Evolutionary conservation across 2,888 invertebrate species (phyloP).

Genomic region (Tetheella fluctuosa): DNA sequence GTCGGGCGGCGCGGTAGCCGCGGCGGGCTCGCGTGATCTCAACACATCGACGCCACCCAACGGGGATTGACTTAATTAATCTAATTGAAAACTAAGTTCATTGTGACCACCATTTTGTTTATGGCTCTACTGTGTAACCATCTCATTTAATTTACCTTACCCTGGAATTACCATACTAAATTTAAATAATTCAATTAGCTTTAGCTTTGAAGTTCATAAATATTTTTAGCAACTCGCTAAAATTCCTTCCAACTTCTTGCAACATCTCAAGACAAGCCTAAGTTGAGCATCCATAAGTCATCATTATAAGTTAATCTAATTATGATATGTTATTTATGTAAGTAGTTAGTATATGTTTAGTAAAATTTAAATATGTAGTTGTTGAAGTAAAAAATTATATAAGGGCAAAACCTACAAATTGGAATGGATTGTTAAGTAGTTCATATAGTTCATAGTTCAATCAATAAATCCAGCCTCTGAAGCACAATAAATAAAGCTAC

Average conservation of each 20-base stretch:
- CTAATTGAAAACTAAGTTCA: conserved; percentile 66
- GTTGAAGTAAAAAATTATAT: no score
- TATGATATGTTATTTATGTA: no score
- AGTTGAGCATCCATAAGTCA: no score
- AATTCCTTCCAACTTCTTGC: no score
- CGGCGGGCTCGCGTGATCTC: conserved; percentile 17
- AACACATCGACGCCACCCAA: conserved; percentile 35
- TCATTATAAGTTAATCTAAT: no score
- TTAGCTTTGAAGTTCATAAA: no score
- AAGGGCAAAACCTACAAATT: neutral
- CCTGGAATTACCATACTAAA: conserved; percentile 9
- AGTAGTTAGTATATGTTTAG: no score
- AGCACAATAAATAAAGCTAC: conserved; percentile 15
- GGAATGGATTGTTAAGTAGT: neutral
- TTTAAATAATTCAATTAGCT: no score
- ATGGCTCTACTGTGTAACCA: conserved; percentile 29
- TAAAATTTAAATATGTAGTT: no score
- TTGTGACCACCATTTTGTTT: conserved; percentile 25
- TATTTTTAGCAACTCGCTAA: no score
- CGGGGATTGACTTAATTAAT: conserved; percentile 62
- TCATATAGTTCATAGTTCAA: neutral
- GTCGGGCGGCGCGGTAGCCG: conserved; percentile 28
- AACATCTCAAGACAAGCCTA: no score
- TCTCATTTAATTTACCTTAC: no score
- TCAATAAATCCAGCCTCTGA: conserved; percentile 13